Evolutionary conservation across 2,888 invertebrate genomes (phyloP).

Genomic region (Corbicula japonica): DNA sequence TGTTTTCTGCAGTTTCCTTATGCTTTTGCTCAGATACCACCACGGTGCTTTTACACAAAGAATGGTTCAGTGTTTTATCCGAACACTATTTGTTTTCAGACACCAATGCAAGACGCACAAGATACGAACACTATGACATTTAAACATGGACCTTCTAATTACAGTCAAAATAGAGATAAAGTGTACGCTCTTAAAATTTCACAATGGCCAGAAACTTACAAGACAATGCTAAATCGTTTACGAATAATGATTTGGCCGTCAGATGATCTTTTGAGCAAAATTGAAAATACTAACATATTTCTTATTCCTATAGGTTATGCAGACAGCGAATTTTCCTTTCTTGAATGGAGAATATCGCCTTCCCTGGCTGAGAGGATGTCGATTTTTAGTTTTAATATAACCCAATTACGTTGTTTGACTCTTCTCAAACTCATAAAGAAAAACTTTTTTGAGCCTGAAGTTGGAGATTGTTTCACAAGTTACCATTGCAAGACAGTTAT

Average conservation of each 20-base stretch:
- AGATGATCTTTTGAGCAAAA: no score
- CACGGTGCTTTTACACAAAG: background rate
- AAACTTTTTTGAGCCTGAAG: background rate
- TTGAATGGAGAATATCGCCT: conserved; percentile 33
- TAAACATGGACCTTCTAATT: background rate
- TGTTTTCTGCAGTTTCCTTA: no score
- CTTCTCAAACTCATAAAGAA: conserved; percentile 20
- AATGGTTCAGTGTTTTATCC: background rate
- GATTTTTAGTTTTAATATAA: conserved; percentile 23
- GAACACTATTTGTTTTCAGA: background rate
- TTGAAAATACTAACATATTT: background rate
- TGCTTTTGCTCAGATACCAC: no score
- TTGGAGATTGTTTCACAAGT: conserved; percentile 16
- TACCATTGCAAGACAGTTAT: conserved; percentile 33
- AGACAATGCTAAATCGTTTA: background rate
- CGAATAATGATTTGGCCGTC: no score
- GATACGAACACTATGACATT: background rate
- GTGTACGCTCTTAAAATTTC: background rate
- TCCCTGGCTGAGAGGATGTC: conserved; percentile 28
- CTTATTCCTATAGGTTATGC: conserved; percentile 24
- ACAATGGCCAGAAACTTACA: background rate
- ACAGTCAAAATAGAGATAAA: background rate
- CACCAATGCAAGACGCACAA: background rate
- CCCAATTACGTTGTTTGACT: conserved; percentile 22
- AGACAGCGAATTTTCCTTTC: conserved; percentile 3